Conservation (phyloP, 2,113 vertebrate genomes). For the Rhea pennata region DNA sequence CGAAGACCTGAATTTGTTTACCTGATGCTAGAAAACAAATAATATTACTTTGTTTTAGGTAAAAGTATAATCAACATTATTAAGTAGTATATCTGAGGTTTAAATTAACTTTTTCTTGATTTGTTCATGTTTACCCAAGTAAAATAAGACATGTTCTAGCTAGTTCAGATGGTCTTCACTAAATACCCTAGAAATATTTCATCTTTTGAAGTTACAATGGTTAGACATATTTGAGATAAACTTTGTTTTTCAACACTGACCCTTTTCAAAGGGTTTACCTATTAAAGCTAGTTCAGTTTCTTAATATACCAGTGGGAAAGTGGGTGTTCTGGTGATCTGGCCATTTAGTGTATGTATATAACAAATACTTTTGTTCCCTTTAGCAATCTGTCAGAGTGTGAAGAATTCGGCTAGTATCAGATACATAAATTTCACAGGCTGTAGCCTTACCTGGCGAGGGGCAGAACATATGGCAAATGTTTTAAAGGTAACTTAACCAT, state of each 20-base stretch:
- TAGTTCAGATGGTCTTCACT: neutral
- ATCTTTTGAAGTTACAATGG: neutral
- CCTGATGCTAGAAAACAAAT: neutral
- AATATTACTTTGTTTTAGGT: neutral
- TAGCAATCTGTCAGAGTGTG: slow-evolving; percentile 92
- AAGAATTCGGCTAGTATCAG: slow-evolving; percentile 88
- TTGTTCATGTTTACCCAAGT: neutral
- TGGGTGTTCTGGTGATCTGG: neutral
- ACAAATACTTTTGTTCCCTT: slow-evolving; percentile 17
- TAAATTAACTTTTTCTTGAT: neutral
- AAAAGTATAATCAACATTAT: too few relatives aligned
- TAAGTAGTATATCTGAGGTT: neutral
- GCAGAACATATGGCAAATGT: slow-evolving; percentile 90
- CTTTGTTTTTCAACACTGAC: neutral
- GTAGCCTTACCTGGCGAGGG: slow-evolving; percentile 92
- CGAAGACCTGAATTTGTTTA: neutral
- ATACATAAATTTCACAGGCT: slow-evolving; percentile 90
- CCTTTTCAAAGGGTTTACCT: neutral
- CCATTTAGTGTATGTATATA: neutral
- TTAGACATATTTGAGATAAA: neutral
- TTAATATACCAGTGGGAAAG: neutral
- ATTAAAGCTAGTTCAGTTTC: neutral
- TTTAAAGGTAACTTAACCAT: slow-evolving; percentile 85
- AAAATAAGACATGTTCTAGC: neutral
- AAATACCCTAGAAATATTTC: neutral